phyloP scores from a whole-genome alignment of 2,888 invertebrate genomes.

The Furcula furcula region DNA sequence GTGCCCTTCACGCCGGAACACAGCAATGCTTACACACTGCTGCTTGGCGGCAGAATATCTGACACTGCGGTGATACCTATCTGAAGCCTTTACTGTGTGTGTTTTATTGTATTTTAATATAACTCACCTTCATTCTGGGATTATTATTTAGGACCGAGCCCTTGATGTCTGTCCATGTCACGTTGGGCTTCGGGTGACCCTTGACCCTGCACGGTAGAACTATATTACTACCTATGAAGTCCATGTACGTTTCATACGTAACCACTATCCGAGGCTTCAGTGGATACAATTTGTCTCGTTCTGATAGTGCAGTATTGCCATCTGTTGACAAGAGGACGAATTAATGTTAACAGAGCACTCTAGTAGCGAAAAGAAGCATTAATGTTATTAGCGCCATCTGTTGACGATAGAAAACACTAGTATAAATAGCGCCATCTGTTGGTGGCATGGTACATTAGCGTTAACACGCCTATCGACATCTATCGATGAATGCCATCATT shows the following conservation, averaged over 20 bases:
- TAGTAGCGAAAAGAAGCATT: too few species aligned
- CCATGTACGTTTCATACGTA: slow-evolving; percentile 79
- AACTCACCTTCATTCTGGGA: slow-evolving; percentile 75
- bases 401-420: background rate
- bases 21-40: too few species aligned
- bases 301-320: slow-evolving; percentile 48
- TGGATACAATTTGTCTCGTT: slow-evolving; percentile 67
- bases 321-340: slow-evolving; percentile 35
- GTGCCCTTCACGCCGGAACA: too few species aligned
- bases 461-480: too few species aligned
- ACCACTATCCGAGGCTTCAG: slow-evolving; percentile 77
- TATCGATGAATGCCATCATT: too few species aligned
- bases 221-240: slow-evolving; percentile 83
- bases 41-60: too few species aligned
- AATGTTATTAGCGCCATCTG: background rate
- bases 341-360: too few species aligned
- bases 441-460: too few species aligned
- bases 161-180: slow-evolving; percentile 85
- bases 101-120: too few species aligned
- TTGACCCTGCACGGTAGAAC: slow-evolving; percentile 86
- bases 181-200: slow-evolving; percentile 85
- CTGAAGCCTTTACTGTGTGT: too few species aligned
- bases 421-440: too few species aligned
- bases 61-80: too few species aligned
- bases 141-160: slow-evolving; percentile 76